A percentile compares a stretch with the other conserved stretches of the same genome.
These are phyloP conservation scores for Cosmorhoe ocellata DNA, from an alignment of 2,888 invertebrate species.

Conservation along the genomic window DNA sequence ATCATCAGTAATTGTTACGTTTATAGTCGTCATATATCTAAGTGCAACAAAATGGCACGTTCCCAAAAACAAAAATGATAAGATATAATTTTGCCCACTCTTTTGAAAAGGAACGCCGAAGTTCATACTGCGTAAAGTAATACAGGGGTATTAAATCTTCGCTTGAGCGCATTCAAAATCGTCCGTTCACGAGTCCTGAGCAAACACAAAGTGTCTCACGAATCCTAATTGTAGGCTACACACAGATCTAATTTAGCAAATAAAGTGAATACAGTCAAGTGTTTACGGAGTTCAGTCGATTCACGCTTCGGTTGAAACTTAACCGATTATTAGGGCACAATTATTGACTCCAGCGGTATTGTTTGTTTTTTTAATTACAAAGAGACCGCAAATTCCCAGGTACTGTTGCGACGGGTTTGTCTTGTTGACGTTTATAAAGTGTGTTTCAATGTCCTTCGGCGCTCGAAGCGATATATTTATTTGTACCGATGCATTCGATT, in stretches of 20 bases:
- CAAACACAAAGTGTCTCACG: conserved; percentile 74
- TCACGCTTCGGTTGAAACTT: conserved; percentile 60
- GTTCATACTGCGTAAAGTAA: conserved; percentile 60
- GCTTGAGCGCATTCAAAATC: conserved; percentile 65
- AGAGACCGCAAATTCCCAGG: conserved; percentile 40
- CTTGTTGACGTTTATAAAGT: conserved; percentile 26
- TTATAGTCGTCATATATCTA: neutral
- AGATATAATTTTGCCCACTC: conserved; percentile 14
- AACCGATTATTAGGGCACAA: conserved; percentile 53
- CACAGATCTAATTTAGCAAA: conserved; percentile 57
- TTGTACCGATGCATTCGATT: conserved; percentile 32
- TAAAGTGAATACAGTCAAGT: conserved; percentile 49
- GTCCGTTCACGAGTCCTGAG: conserved; percentile 69
- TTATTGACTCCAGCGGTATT: conserved; percentile 54
- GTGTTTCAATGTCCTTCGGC: conserved; percentile 23
- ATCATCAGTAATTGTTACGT: neutral
- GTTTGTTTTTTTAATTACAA: conserved; percentile 51
- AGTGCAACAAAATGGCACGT: conserved; percentile 3
- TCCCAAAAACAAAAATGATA: conserved; percentile 3
- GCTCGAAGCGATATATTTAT: conserved; percentile 26
- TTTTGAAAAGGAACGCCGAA: conserved; percentile 39
- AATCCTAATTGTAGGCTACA: conserved; percentile 63
- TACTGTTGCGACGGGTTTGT: conserved; percentile 38
- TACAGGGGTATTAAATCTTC: conserved; percentile 50
- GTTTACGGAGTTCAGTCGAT: conserved; percentile 52